phyloP scores from a whole-genome alignment of 2,113 vertebrate species.

The Oryzias javanicus region DNA sequence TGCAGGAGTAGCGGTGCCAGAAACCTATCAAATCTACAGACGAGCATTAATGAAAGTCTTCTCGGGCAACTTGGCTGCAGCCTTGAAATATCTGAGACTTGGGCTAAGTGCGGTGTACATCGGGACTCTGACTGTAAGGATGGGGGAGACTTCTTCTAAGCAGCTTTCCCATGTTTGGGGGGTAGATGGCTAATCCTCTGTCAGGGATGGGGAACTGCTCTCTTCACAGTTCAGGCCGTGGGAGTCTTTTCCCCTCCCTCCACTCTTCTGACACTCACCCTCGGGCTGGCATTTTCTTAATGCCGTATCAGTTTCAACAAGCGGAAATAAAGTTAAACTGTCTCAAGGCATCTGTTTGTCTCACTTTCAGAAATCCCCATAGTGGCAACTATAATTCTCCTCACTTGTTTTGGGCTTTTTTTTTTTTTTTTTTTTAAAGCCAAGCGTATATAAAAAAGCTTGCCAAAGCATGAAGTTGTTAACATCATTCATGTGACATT shows the following conservation, averaged over 20 bases:
- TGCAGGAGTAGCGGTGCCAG: conserved; percentile 56
- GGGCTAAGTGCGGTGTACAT: conserved; percentile 62
- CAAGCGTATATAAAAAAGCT: conserved; percentile 31
- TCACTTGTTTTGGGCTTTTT: conserved; percentile 55
- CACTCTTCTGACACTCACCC: conserved; percentile 69
- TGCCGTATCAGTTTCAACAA: conserved; percentile 80
- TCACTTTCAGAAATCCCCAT: conserved; percentile 74
- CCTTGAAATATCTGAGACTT: conserved; percentile 63
- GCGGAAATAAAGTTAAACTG: conserved; percentile 79
- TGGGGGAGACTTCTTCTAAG: conserved; percentile 73
- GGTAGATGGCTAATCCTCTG: conserved; percentile 83
- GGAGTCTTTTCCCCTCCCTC: conserved; percentile 74
- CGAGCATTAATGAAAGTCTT: conserved; percentile 72
- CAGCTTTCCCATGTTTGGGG: conserved; percentile 80
- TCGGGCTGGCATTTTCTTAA: conserved; percentile 78
- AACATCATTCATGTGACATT: conserved; percentile 39
- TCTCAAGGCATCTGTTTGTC: conserved; percentile 76
- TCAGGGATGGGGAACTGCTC: conserved; percentile 76
- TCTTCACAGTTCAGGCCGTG: conserved; percentile 74
- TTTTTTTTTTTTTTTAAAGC: conserved; percentile 49
- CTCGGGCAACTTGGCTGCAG: conserved; percentile 71
- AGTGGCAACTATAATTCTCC: conserved; percentile 70
- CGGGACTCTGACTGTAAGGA: conserved; percentile 64
- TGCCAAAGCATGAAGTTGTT: conserved; percentile 30
- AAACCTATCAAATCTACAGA: conserved; percentile 69